A percentile compares a stretch with the other conserved stretches of the same genome.
Evolutionary conservation across 2,113 vertebrate species (phyloP).

Genomic region (Lophochroa leadbeateri): DNA sequence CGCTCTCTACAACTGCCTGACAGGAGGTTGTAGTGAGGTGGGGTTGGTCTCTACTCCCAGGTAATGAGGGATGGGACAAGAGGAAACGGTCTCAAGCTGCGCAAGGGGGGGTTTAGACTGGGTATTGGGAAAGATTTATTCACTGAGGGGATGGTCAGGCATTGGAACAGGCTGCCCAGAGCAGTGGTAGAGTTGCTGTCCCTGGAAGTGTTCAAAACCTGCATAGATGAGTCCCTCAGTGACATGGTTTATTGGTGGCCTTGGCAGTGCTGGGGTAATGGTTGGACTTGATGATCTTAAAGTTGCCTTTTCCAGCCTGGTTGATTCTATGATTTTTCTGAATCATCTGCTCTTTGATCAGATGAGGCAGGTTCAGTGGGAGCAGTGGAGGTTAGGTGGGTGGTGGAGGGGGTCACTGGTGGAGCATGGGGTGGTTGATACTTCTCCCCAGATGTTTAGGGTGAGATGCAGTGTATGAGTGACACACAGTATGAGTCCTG

Average conservation of each 20-base stretch:
- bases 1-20: neutral
- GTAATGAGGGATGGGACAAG: neutral
- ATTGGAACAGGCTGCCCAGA: neutral
- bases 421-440: accelerated
- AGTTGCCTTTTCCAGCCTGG: neutral
- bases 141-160: neutral
- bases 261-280: neutral
- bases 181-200: neutral
- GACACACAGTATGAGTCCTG: neutral
- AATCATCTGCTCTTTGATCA: neutral
- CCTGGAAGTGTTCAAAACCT: neutral
- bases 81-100: neutral
- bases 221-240: neutral
- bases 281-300: neutral
- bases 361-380: neutral
- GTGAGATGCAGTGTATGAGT: neutral
- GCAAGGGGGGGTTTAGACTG: neutral
- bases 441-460: neutral
- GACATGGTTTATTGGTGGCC: neutral
- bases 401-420: neutral
- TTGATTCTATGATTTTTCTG: neutral
- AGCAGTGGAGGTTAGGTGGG: neutral
- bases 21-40: neutral
- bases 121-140: neutral
- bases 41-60: neutral